These are phyloP conservation scores for Coregonus ussuriensis DNA, from an alignment of 2,797 vertebrate genomes.

Conservation along the genomic window DNA sequence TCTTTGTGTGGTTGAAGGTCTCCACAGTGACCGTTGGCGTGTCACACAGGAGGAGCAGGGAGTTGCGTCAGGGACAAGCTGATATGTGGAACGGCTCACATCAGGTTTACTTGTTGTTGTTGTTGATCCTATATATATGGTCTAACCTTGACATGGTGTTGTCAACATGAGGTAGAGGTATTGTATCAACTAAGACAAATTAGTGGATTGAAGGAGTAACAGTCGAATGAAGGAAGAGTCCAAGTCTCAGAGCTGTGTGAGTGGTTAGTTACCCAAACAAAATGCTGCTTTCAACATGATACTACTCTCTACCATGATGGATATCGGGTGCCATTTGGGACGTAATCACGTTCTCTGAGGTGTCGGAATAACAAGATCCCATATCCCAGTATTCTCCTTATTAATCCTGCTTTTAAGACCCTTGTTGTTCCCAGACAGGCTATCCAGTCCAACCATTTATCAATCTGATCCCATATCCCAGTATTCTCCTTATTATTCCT, in stretches of 20 bases:
- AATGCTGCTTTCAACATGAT: neutral
- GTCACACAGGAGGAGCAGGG: too few relatives aligned
- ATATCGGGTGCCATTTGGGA: neutral
- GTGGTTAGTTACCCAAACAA: neutral
- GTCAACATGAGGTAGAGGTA: slow-evolving; percentile 58
- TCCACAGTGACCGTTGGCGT: too few relatives aligned
- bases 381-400: neutral
- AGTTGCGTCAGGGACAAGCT: too few relatives aligned
- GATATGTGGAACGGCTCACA: neutral
- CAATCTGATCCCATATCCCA: neutral
- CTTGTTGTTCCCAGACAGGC: too few relatives aligned
- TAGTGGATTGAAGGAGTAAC: slow-evolving; percentile 37
- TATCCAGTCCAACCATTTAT: too few relatives aligned
- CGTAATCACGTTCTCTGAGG: slow-evolving; percentile 7
- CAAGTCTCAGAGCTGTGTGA: neutral
- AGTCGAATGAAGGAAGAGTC: slow-evolving; percentile 27
- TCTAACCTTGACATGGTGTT: slow-evolving; percentile 8
- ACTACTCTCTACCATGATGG: neutral
- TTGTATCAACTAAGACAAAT: neutral
- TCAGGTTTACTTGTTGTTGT: neutral
- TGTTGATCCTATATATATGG: neutral
- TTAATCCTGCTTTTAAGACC: too few relatives aligned
- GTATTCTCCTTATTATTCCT: too few relatives aligned
- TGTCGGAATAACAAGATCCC: neutral
- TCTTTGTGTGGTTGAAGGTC: too few relatives aligned